Percentiles rank a stretch among this genome's conserved stretches.
Conservation (phyloP, 2,797 vertebrate genomes). For the Cercopithecus diana region DNA sequence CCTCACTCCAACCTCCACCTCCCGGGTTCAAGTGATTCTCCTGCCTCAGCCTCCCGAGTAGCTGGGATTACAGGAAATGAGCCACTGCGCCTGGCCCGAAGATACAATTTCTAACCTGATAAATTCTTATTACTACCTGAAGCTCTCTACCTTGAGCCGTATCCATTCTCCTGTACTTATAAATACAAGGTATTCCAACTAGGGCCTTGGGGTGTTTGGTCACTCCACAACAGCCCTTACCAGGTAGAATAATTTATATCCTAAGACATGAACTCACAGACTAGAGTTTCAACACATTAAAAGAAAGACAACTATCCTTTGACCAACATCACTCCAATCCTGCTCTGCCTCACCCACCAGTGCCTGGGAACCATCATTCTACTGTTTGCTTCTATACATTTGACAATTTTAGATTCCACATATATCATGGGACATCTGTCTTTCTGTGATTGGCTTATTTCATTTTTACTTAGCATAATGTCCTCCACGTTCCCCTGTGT, state of each 20-base stretch:
- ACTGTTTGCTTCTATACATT: not conserved
- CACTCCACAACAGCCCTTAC: not conserved
- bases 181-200: not conserved
- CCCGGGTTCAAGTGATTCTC: not conserved
- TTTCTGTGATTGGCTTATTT: not conserved
- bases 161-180: not conserved
- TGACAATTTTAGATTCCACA: not conserved
- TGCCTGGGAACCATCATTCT: not conserved
- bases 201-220: not conserved
- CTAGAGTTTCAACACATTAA: not conserved
- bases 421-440: not conserved
- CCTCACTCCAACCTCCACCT: not conserved
- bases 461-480: not conserved
- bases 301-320: not conserved
- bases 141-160: not conserved
- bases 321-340: not conserved
- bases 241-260: not conserved
- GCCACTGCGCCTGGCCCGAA: rapidly evolving
- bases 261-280: not conserved
- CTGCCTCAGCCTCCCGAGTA: not conserved
- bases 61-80: not conserved
- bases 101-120: not conserved
- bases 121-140: not conserved
- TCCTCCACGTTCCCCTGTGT: not conserved
- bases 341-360: too few relatives aligned